These are phyloP conservation scores for Mormyrops attenuatus DNA, from an alignment of 2,797 vertebrate genomes.

Conservation along the genomic window DNA sequence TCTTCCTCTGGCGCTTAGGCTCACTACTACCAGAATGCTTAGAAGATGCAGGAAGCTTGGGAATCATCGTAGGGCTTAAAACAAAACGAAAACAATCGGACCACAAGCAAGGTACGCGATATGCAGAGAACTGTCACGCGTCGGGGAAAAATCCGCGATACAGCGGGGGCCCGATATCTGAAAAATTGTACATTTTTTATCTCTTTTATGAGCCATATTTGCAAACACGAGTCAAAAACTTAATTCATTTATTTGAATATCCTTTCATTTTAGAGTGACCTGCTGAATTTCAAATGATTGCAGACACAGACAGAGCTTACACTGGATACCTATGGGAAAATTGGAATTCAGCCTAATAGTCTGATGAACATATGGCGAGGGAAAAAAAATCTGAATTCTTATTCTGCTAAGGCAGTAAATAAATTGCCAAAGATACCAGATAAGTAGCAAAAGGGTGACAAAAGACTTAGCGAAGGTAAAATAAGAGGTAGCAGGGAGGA, in stretches of 20 bases:
- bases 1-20: too few relatives aligned
- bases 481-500: not conserved
- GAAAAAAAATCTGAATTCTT: not conserved
- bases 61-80: too few relatives aligned
- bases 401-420: not conserved
- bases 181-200: not conserved
- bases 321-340: not conserved
- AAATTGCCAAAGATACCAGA: not conserved
- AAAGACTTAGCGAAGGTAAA: not conserved
- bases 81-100: too few relatives aligned
- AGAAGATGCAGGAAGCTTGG: too few relatives aligned
- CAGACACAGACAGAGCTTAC: not conserved
- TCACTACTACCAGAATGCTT: too few relatives aligned
- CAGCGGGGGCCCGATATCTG: too few relatives aligned
- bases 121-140: too few relatives aligned
- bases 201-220: not conserved
- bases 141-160: too few relatives aligned
- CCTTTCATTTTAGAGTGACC: not conserved
- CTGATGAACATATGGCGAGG: not conserved
- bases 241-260: not conserved
- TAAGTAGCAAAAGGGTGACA: not conserved
- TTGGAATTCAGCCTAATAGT: not conserved
- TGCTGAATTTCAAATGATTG: not conserved
- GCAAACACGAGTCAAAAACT: not conserved
- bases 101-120: too few relatives aligned